Percentiles rank a stretch among this genome's conserved stretches.
phyloP scores from a whole-genome alignment of 2,888 invertebrate species.

The Molorchus minor region DNA sequence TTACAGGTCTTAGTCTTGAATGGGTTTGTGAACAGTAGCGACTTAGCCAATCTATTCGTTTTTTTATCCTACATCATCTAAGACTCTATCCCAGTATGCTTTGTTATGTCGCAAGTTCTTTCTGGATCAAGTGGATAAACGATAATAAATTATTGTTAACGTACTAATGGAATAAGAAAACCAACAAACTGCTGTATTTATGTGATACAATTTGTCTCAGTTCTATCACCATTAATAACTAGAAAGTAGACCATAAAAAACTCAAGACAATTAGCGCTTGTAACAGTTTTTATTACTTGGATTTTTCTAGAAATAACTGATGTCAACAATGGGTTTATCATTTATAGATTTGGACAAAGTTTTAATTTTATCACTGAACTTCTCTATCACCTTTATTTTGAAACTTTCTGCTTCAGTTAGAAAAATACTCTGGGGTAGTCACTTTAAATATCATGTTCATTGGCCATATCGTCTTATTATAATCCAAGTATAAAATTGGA shows the following conservation, averaged over 20 bases:
- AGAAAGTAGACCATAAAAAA: constrained; percentile 39
- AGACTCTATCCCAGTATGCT: too few species aligned
- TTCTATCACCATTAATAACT: constrained; percentile 40
- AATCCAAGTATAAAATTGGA: too few species aligned
- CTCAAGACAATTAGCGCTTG: constrained; percentile 38
- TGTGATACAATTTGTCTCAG: constrained; percentile 29
- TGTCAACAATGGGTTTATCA: not conserved
- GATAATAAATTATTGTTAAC: constrained; percentile 14
- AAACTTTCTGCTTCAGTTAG: not conserved
- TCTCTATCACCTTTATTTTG: not conserved
- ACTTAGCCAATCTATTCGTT: too few species aligned
- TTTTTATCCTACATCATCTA: too few species aligned
- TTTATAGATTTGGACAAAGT: not conserved
- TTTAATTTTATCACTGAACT: not conserved
- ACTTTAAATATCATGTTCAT: too few species aligned
- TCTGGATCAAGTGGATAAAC: constrained; percentile 14
- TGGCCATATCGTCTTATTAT: too few species aligned
- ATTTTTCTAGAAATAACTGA: constrained; percentile 13
- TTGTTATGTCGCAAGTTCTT: too few species aligned
- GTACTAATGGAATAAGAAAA: constrained; percentile 14
- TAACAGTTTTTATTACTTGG: constrained; percentile 27
- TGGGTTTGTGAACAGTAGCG: too few species aligned
- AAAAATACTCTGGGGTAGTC: too few species aligned
- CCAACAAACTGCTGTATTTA: constrained; percentile 4
- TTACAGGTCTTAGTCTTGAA: too few species aligned